Base-by-base conservation (phyloP, 2,888 invertebrate genomes). In the Myopa tessellatipennis region DNA sequence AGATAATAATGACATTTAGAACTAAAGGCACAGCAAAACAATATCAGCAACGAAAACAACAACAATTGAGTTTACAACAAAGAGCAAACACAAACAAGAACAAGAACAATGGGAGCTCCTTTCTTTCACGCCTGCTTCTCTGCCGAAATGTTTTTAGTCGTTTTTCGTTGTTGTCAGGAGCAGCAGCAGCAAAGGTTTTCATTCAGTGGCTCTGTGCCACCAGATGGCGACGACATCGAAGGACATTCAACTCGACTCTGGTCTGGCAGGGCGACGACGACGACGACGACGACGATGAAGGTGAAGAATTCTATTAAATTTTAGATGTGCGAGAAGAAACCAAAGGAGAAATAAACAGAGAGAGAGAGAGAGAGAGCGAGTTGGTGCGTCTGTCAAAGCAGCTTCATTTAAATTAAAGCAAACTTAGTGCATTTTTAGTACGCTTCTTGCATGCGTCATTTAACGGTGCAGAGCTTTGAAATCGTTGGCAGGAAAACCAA, bases 161-260 rank as follows among this genome's bases (percentile, higher is more conserved):
- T 6, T 45, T 45, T 45, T 45, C 3, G 55, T 55, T n/a, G 65
- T 65, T 65, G 36, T 5, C 65, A 45, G 45, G 45, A 45, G 45
- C 55, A 61, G 5, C 36, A 65, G 36, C 38, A 38, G 38, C 1
- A 38, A 65, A 14, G 36, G 14, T 26, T 26, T 55, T 36, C 63
- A n/a, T 18, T 26, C 34, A 63, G 36, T 63, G 63, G n/a, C 63
- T 34, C 34, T 63, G 26, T 26, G n/a, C 34, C n/a, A 45, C 7
- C 45, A 45, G 45, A 45, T 12, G n/a, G n/a, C n/a, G 55, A 1
- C n/a, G 55, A 55, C 55, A n/a, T 14, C 55, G 26, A 72, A 77
- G 79, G 74, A 79, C 79, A 79, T 79, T 79, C 79, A 79, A 77
- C 79, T 63, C 74, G n/a, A 34, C 7, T 14, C 16, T 8, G 4